phyloP scores from a whole-genome alignment of 2,797 vertebrate species.

The Simalia tracyae region DNA sequence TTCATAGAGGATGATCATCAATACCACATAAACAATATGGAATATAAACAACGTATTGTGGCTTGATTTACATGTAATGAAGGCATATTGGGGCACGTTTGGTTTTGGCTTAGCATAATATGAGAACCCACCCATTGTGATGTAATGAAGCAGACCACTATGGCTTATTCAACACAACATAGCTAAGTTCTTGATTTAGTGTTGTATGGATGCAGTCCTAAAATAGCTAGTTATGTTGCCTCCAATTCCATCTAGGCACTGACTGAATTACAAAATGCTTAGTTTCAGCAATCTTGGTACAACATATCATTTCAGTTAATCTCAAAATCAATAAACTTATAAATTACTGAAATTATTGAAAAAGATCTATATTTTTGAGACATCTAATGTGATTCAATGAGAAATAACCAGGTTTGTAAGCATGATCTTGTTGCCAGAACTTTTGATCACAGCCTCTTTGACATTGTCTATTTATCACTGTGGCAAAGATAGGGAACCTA shows the following conservation, averaged over 20 bases:
- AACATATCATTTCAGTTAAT: background rate
- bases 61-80: too few relatives aligned
- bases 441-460: background rate
- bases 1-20: background rate
- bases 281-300: background rate
- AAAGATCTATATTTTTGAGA: background rate
- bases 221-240: too few relatives aligned
- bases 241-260: background rate
- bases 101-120: too few relatives aligned
- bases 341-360: background rate
- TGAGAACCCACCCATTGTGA: too few relatives aligned
- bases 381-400: background rate
- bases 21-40: too few relatives aligned
- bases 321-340: background rate
- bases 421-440: background rate
- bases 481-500: background rate
- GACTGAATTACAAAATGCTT: background rate
- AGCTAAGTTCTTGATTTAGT: too few relatives aligned
- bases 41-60: too few relatives aligned
- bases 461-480: background rate
- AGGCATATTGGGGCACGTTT: too few relatives aligned
- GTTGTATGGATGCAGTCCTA: too few relatives aligned
- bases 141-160: too few relatives aligned
- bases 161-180: too few relatives aligned
- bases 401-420: background rate